These are phyloP conservation scores for Limonius californicus DNA, from an alignment of 1,140 invertebrate species.

Conservation along the genomic window DNA sequence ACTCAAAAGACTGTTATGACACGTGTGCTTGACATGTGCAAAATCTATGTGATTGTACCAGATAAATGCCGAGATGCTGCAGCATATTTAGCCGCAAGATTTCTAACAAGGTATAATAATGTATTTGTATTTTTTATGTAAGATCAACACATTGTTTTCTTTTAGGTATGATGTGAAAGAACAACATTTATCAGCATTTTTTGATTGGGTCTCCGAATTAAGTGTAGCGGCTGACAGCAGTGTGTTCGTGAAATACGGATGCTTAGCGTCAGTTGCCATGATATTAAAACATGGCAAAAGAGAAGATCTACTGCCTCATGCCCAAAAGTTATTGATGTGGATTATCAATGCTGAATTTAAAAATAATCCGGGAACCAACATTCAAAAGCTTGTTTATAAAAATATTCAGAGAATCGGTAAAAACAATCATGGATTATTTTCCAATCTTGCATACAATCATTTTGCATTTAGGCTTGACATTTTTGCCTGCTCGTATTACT, in stretches of 20 bases:
- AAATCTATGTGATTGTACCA: slow-evolving; percentile 70
- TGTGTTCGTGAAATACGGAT: slow-evolving; percentile 64
- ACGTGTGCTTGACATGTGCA: slow-evolving; percentile 78
- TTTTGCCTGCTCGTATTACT: slow-evolving; percentile 81
- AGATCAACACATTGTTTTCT: slow-evolving; percentile 14
- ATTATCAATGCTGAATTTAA: slow-evolving; percentile 68
- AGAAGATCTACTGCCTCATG: slow-evolving; percentile 81
- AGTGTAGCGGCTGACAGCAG: slow-evolving; percentile 54
- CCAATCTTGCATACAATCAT: too few relatives aligned
- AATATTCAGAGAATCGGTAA: slow-evolving; percentile 87
- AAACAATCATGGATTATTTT: too few relatives aligned
- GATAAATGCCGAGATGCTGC: slow-evolving; percentile 77
- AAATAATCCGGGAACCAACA: slow-evolving; percentile 67
- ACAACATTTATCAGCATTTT: slow-evolving; percentile 67
- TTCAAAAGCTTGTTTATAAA: slow-evolving; percentile 89
- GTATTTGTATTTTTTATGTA: too few relatives aligned
- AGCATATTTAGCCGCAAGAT: slow-evolving; percentile 80
- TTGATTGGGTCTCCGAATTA: slow-evolving; percentile 65
- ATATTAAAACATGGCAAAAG: slow-evolving; percentile 91
- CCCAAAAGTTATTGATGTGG: slow-evolving; percentile 67
- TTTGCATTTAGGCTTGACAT: slow-evolving; percentile 74
- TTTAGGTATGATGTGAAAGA: slow-evolving; percentile 83
- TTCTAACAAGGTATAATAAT: slow-evolving; percentile 65
- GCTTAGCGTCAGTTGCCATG: slow-evolving; percentile 74
- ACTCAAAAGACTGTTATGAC: slow-evolving; percentile 61